These are phyloP conservation scores for Eristalis pertinax DNA, from an alignment of 2,888 invertebrate genomes.

Conservation along the genomic window DNA sequence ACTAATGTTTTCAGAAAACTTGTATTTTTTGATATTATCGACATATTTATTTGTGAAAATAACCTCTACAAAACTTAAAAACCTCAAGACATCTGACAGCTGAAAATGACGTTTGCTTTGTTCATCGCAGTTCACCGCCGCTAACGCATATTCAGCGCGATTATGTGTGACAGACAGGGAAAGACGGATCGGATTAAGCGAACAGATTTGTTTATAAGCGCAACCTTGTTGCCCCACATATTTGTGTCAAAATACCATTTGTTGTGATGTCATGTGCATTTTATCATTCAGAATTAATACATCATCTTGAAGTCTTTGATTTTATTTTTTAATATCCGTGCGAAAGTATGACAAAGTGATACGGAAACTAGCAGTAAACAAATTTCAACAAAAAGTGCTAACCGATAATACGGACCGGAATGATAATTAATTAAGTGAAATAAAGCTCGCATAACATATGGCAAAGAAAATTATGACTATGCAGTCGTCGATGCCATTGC, in stretches of 20 bases:
- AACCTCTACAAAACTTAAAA: conserved; percentile 21
- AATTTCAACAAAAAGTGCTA: not conserved
- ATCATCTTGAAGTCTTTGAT: not conserved
- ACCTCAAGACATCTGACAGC: conserved; percentile 40
- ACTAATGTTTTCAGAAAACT: conserved; percentile 42
- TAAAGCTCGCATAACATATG: conserved; percentile 23
- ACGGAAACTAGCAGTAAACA: conserved; percentile 12
- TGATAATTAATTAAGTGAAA: not conserved
- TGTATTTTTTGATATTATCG: conserved; percentile 51
- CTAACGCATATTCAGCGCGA: not conserved
- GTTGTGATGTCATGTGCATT: conserved; percentile 54
- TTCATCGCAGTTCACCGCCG: not conserved
- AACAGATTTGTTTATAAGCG: conserved; percentile 54
- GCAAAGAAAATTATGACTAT: conserved; percentile 25
- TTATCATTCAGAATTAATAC: not conserved
- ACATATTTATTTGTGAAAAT: conserved; percentile 54
- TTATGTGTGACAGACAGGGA: not conserved
- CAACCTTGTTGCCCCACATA: conserved; percentile 18
- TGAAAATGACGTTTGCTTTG: conserved; percentile 33
- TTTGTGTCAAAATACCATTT: conserved; percentile 37
- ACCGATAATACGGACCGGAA: not conserved
- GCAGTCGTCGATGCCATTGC: conserved; percentile 56
- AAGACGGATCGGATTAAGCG: not conserved
- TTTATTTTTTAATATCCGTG: not conserved
- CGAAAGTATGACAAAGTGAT: conserved; percentile 21